A percentile compares a stretch with the other conserved stretches of the same genome.
phyloP scores from a whole-genome alignment of 2,113 vertebrate genomes.

The Leptocoma aspasia region DNA sequence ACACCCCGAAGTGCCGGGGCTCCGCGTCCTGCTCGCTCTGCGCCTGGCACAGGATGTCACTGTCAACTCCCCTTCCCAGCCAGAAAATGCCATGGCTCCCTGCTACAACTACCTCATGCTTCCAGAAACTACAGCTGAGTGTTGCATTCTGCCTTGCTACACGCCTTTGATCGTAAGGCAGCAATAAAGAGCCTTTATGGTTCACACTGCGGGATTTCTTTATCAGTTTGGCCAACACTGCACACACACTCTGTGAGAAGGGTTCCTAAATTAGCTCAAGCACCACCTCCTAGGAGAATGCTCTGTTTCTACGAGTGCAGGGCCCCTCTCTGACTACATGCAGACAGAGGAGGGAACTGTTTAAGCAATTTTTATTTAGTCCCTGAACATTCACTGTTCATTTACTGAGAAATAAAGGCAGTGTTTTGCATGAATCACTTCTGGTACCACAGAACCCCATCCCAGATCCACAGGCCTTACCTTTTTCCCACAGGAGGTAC shows the following conservation, averaged over 20 bases:
- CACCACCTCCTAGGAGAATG: neutral
- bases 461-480: constrained; percentile 52
- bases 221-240: neutral
- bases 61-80: neutral
- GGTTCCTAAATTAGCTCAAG: neutral
- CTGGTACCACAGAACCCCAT: rapidly evolving
- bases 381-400: neutral
- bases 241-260: neutral
- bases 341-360: neutral
- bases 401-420: neutral
- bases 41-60: neutral
- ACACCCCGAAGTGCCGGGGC: constrained; percentile 86
- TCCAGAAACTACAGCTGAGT: neutral
- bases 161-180: neutral
- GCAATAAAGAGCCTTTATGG: neutral
- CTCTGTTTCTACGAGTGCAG: neutral
- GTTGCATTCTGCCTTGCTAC: neutral
- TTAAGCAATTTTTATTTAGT: neutral
- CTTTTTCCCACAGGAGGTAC: constrained; percentile 84
- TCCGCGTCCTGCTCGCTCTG: constrained; percentile 75
- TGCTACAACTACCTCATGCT: neutral
- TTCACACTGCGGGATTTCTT: neutral
- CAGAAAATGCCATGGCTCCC: neutral
- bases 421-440: neutral
- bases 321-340: neutral